Base-by-base conservation (phyloP, 2,888 invertebrate genomes). In the Trisateles emortualis region DNA sequence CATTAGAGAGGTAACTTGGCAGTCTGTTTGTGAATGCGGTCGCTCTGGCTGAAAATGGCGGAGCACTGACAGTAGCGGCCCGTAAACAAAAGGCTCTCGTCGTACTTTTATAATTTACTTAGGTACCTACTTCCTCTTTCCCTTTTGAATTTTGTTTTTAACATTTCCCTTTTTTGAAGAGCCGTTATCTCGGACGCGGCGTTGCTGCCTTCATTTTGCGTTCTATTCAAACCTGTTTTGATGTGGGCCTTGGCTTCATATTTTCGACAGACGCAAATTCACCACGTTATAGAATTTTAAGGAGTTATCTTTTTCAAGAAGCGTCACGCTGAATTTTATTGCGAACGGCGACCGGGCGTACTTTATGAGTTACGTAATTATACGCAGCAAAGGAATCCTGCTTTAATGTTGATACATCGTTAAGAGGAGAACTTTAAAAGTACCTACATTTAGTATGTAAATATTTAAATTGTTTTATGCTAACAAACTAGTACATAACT, bases 31-130 rank as follows among this genome's bases (percentile, higher is more conserved):
- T 73, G 73, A 79, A 79, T 75, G 75, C 75, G 74, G 74, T 74
- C 67, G 67, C 74, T 52, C 50, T 59, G 59, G 64, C 60, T 74
- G 72, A 62, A 72, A 81, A 80, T 76, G 79, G 66, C 61, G 63
- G 70, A 69, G 73, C 73, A 72, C 79, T 74, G 79, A 78, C 84
- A 81, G 83, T 72, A 74, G 77, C 75, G 74, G 70, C 62, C 71
- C 75, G 78, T 76, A 84, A 83, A 87, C 87, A 89, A 87, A 88
- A 82, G 84, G 73, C 78, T 74, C 80, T 79, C 78, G 74, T 72
- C 79, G 78, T 81, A 84, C 83, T 88, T 87, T 83, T 85, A 87
- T 87, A 88, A 89, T 88, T 87, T 85, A 87, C 86, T 86, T 82
- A 84, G 81, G 76, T 76, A 79, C 68, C 77, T 78, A 78, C 80